Evolutionary conservation across 2,888 invertebrate species (phyloP).

Genomic region (Drosophila testacea): DNA sequence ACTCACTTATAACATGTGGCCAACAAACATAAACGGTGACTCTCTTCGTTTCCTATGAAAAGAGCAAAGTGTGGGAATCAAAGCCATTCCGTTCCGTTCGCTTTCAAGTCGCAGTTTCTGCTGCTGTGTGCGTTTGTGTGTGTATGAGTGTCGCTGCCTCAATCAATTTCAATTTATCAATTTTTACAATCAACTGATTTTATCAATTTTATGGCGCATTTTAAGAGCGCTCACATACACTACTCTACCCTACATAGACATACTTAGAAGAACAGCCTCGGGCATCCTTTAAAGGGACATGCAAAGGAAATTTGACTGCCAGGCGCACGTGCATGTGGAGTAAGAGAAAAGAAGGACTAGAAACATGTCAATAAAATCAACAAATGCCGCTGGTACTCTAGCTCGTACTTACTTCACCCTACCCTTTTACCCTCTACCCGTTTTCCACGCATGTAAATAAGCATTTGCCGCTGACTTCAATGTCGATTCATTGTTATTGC

Average conservation of each 20-base stretch:
- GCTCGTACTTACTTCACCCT: not conserved
- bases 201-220: constrained; percentile 80
- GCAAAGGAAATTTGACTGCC: constrained; percentile 67
- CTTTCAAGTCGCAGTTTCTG: constrained; percentile 25
- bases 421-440: constrained; percentile 1
- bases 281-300: constrained; percentile 39
- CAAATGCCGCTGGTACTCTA: constrained; percentile 67
- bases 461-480: constrained; percentile 50
- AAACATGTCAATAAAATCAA: constrained; percentile 79
- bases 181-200: constrained; percentile 81
- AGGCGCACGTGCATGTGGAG: constrained; percentile 41
- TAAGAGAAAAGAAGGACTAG: constrained; percentile 26
- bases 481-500: constrained; percentile 61
- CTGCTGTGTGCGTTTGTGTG: constrained; percentile 12
- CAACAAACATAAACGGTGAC: constrained; percentile 23
- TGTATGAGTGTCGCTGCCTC: constrained; percentile 56
- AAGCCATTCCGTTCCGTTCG: constrained; percentile 59
- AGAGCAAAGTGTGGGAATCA: constrained; percentile 53
- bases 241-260: constrained; percentile 14
- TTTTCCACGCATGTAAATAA: constrained; percentile 62
- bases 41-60: constrained; percentile 15
- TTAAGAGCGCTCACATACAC: constrained; percentile 59
- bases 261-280: constrained; percentile 3
- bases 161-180: constrained; percentile 80
- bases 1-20: constrained; percentile 47